A percentile compares a stretch with the other conserved stretches of the same genome.
Evolutionary conservation across 2,888 invertebrate genomes (phyloP).

Genomic region (Tyria jacobaeae): DNA sequence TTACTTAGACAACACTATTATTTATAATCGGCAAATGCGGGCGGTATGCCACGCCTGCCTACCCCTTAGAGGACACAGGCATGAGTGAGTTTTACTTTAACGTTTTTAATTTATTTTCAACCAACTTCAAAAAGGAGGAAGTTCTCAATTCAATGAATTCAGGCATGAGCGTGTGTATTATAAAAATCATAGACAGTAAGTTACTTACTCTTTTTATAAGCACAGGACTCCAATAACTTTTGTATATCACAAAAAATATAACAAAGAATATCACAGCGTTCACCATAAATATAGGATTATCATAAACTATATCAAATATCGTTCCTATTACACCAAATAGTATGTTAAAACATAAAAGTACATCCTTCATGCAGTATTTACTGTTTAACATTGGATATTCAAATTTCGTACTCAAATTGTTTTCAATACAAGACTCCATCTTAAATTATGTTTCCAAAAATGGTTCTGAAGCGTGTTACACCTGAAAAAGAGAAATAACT

Average conservation of each 20-base stretch:
- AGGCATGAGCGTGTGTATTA: no score
- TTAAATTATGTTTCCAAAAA: slow-evolving; percentile 11
- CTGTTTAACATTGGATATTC: slow-evolving; percentile 30
- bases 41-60: no score
- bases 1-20: no score
- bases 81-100: no score
- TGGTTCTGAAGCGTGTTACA: slow-evolving; percentile 2
- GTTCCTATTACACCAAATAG: slow-evolving; percentile 34
- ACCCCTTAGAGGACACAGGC: no score
- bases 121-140: no score
- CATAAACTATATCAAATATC: slow-evolving; percentile 42
- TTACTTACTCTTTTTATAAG: slow-evolving; percentile 68
- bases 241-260: slow-evolving; percentile 59
- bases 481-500: slow-evolving; percentile 30
- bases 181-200: neutral
- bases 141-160: no score
- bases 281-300: slow-evolving; percentile 47
- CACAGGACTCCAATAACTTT: slow-evolving; percentile 64
- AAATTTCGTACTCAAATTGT: neutral
- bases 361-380: slow-evolving; percentile 27
- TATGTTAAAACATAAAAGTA: slow-evolving; percentile 49
- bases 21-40: no score
- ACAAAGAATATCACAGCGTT: slow-evolving; percentile 51
- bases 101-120: no score
- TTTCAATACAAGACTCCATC: slow-evolving; percentile 26